Conservation (phyloP, 2,888 invertebrate genomes). For the Brenthis ino region DNA sequence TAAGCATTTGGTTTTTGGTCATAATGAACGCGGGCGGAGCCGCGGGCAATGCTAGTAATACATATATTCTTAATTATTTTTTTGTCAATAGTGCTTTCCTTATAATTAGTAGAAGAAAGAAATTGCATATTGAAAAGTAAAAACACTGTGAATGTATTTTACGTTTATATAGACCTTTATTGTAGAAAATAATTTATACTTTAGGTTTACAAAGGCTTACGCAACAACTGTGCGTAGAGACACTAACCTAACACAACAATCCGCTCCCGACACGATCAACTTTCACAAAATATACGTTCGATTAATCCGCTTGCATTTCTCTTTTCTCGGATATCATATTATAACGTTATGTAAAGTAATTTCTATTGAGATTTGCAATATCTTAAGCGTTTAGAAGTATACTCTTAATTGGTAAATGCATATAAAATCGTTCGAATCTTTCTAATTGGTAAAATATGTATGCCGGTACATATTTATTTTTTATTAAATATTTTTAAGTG, state of each 20-base stretch:
- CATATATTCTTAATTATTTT: too few relatives aligned
- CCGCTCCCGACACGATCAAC: conserved; percentile 23
- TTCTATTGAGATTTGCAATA: neutral
- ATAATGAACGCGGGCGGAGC: too few relatives aligned
- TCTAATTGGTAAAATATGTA: conserved; percentile 4
- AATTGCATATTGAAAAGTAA: neutral
- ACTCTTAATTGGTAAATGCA: neutral
- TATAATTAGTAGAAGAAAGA: too few relatives aligned
- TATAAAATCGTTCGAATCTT: neutral
- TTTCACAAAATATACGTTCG: conserved; percentile 24
- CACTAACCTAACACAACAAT: conserved; percentile 32
- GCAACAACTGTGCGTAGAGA: conserved; percentile 18
- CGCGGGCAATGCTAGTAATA: too few relatives aligned
- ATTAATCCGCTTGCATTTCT: conserved; percentile 21
- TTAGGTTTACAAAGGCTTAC: conserved; percentile 13
- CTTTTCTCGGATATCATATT: conserved; percentile 18
- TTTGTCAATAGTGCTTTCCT: too few relatives aligned
- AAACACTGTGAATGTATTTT: neutral
- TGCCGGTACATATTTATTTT: neutral
- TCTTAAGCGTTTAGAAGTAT: neutral
- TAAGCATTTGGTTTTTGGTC: too few relatives aligned
- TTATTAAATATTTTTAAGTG: conserved; percentile 1
- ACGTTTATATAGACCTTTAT: neutral
- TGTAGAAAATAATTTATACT: neutral
- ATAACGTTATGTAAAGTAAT: neutral